phyloP scores from a whole-genome alignment of 2,113 vertebrate genomes.

The Lampris incognitus region DNA sequence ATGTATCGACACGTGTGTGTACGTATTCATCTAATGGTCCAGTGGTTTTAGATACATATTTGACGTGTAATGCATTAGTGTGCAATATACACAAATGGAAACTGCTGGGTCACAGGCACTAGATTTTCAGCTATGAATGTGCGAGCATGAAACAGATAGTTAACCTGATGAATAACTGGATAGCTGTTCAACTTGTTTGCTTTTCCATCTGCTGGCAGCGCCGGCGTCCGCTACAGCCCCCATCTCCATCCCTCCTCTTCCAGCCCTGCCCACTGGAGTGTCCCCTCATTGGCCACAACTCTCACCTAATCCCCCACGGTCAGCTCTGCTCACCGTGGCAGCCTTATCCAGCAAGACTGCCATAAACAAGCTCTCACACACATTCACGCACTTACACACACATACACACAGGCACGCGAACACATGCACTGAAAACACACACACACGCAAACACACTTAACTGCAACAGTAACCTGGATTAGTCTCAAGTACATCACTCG shows the following conservation, averaged over 20 bases:
- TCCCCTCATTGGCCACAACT: constrained; percentile 31
- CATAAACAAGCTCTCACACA: neutral
- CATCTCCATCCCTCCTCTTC: constrained; percentile 13
- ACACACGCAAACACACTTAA: constrained; percentile 1
- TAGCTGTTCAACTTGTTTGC: no score
- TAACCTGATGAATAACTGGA: no score
- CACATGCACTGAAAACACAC: neutral
- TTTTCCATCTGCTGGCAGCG: no score
- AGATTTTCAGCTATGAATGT: no score
- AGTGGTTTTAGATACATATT: no score
- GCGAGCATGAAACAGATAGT: no score
- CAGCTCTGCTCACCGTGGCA: constrained; percentile 18
- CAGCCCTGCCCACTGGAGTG: constrained; percentile 33
- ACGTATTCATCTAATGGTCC: neutral
- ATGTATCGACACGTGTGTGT: constrained; percentile 6
- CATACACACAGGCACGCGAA: neutral
- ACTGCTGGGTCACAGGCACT: neutral
- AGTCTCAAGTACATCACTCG: constrained; percentile 1
- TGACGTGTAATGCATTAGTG: no score
- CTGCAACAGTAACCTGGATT: constrained; percentile 9
- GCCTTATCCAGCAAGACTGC: neutral
- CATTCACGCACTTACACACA: neutral
- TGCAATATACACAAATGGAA: neutral
- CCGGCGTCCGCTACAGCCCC: neutral
- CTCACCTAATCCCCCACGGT: constrained; percentile 41